Percentiles rank a stretch among this genome's conserved stretches.
These are phyloP conservation scores for Agrotis ipsilon DNA, from an alignment of 2,888 invertebrate species.

Conservation along the genomic window DNA sequence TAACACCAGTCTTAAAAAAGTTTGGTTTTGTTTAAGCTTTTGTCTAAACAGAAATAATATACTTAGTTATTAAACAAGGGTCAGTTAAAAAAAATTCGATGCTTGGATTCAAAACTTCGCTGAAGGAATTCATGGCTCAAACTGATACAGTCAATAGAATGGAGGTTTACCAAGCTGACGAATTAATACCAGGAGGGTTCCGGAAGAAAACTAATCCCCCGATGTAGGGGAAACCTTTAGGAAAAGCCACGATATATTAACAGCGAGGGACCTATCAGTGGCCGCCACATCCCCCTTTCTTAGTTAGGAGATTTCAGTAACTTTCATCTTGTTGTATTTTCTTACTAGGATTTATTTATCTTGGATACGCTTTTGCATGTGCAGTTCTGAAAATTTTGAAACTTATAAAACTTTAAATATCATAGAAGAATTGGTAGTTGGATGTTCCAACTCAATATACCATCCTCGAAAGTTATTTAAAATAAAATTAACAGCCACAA, in stretches of 20 bases:
- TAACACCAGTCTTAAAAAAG: background rate
- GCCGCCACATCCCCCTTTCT: constrained; percentile 12
- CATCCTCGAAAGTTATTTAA: background rate
- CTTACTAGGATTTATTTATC: too few species aligned
- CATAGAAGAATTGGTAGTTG: background rate
- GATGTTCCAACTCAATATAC: background rate
- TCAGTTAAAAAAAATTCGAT: background rate
- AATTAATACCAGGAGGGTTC: constrained; percentile 34
- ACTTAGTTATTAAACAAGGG: background rate
- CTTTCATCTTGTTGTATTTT: background rate
- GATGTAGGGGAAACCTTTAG: constrained; percentile 23
- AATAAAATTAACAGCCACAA: constrained; percentile 4
- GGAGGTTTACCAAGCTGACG: constrained; percentile 20
- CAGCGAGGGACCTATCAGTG: constrained; percentile 34
- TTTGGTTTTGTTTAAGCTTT: constrained; percentile 5
- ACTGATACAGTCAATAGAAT: constrained; percentile 37
- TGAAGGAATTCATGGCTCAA: constrained; percentile 17
- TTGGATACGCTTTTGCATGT: background rate
- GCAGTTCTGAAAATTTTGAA: background rate
- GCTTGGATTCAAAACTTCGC: background rate
- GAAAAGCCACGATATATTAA: constrained; percentile 43
- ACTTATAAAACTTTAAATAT: too few species aligned
- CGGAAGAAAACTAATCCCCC: constrained; percentile 48
- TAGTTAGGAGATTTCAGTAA: background rate
- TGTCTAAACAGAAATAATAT: background rate